A percentile compares a stretch with the other conserved stretches of the same genome.
Conservation (phyloP, 2,113 vertebrate species). For the Pipa parva region DNA sequence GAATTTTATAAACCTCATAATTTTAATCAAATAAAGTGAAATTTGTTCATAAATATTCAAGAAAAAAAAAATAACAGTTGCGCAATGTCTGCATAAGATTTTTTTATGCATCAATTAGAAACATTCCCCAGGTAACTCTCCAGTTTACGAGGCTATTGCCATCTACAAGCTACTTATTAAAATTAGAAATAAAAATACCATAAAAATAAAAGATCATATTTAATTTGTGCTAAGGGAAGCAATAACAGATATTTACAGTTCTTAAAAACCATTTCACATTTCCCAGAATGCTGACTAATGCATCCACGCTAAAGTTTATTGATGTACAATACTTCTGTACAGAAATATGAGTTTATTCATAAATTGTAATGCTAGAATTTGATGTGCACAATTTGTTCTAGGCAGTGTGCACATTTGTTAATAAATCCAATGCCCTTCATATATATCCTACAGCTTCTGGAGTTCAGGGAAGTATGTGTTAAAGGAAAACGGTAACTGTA, state of each 20-base stretch:
- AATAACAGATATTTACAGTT: constrained; percentile 74
- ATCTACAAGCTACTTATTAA: constrained; percentile 40
- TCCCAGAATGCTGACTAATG: constrained; percentile 72
- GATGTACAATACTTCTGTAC: constrained; percentile 50
- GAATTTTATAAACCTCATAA: no score
- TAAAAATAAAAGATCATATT: constrained; percentile 46
- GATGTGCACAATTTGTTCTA: constrained; percentile 27
- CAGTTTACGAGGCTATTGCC: not conserved
- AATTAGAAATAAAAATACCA: constrained; percentile 47
- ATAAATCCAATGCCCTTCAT: constrained; percentile 3
- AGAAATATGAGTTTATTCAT: constrained; percentile 66
- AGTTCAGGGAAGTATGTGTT: not conserved
- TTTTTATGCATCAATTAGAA: not conserved
- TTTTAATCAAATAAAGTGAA: no score
- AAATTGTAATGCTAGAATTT: constrained; percentile 51
- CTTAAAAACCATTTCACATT: constrained; percentile 66
- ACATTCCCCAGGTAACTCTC: not conserved
- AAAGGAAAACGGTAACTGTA: not conserved
- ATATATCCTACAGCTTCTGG: not conserved
- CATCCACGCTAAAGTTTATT: constrained; percentile 58
- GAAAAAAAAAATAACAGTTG: not conserved
- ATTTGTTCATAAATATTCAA: not conserved
- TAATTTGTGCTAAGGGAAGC: constrained; percentile 58
- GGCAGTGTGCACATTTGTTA: constrained; percentile 2
- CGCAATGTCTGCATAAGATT: not conserved